phyloP scores from a whole-genome alignment of 2,888 invertebrate species.

The Proisotoma minuta region DNA sequence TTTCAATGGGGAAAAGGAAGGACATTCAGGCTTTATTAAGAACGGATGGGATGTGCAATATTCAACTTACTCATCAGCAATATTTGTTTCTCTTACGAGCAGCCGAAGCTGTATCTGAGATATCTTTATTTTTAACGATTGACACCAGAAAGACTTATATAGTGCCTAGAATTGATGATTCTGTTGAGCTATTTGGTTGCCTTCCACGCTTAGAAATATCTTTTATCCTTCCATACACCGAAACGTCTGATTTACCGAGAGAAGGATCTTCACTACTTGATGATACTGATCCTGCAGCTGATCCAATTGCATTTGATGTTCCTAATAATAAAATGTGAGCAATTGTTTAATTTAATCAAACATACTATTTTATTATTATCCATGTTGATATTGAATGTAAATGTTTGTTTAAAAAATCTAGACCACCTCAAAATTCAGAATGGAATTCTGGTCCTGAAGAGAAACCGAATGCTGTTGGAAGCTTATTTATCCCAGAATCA shows the following conservation, averaged over 20 bases:
- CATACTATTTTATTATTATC: too few relatives aligned
- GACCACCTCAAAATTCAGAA: not conserved
- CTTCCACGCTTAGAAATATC: conserved; percentile 45
- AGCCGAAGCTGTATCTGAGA: conserved; percentile 72
- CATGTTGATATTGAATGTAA: too few relatives aligned
- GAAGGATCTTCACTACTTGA: not conserved
- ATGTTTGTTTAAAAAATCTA: too few relatives aligned
- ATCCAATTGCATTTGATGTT: not conserved
- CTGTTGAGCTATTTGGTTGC: conserved; percentile 41
- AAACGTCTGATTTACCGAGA: not conserved
- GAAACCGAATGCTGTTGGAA: not conserved
- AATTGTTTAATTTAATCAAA: too few relatives aligned
- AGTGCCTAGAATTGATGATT: conserved; percentile 50
- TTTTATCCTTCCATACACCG: conserved; percentile 36
- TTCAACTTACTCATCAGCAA: conserved; percentile 91
- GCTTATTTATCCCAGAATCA: not conserved
- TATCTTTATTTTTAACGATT: conserved; percentile 71
- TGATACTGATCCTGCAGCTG: not conserved
- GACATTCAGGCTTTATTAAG: conserved; percentile 76
- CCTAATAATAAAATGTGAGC: too few relatives aligned
- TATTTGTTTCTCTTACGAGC: conserved; percentile 80
- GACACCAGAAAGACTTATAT: conserved; percentile 66
- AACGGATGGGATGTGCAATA: conserved; percentile 75
- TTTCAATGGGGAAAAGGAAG: conserved; percentile 29
- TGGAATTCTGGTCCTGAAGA: not conserved